phyloP scores from a whole-genome alignment of 2,888 invertebrate genomes.

The Coelogynopora nodosa region DNA sequence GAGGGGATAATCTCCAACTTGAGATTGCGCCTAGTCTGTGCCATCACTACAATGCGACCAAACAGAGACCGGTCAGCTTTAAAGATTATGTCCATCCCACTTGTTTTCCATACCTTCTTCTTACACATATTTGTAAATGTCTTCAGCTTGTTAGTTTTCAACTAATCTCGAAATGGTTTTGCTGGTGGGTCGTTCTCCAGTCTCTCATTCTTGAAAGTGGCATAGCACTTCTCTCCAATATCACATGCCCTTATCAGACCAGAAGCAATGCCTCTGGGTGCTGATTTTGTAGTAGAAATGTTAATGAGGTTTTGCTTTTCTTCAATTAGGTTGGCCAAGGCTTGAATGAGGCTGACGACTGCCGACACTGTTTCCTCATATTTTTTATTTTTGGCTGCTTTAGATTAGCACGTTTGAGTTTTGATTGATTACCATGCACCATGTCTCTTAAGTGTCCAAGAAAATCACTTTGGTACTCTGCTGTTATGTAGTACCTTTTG shows the following conservation, averaged over 20 bases:
- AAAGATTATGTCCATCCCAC: conserved; percentile 40
- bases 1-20: too few species aligned
- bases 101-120: conserved; percentile 5
- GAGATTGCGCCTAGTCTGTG: too few species aligned
- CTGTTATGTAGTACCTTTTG: not conserved
- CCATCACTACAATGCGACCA: conserved; percentile 26
- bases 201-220: conserved; percentile 46
- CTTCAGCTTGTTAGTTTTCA: conserved; percentile 48
- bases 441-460: not conserved
- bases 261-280: conserved; percentile 41
- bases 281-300: conserved; percentile 37
- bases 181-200: conserved; percentile 45
- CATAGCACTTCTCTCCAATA: conserved; percentile 44
- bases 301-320: conserved; percentile 41
- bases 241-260: conserved; percentile 36
- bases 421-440: not conserved
- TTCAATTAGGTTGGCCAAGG: conserved; percentile 46
- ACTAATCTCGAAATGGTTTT: conserved; percentile 48
- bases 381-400: conserved; percentile 42
- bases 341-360: conserved; percentile 41
- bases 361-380: conserved; percentile 46
- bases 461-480: not conserved
- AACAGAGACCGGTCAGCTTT: conserved; percentile 46
- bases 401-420: conserved; percentile 43
- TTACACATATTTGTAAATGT: conserved; percentile 42